These are phyloP conservation scores for Microplitis mediator DNA, from an alignment of 1,140 invertebrate species.

Conservation along the genomic window DNA sequence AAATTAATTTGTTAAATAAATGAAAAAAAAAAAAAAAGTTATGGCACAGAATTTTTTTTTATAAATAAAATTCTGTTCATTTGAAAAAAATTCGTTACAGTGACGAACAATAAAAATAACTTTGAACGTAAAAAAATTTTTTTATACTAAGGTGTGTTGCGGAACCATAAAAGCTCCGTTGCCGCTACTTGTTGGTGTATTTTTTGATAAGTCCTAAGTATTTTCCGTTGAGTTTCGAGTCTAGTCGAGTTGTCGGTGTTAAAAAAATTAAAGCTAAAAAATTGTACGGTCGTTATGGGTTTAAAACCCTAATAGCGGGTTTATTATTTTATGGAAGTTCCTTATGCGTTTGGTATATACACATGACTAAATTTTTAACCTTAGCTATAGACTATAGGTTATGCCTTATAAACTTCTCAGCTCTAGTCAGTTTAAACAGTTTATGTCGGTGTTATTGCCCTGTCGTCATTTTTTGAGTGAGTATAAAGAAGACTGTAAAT, in stretches of 20 bases:
- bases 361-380: conserved; percentile 27
- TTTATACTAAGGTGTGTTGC: background rate
- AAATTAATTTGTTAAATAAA: too few species aligned
- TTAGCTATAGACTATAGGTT: background rate
- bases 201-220: background rate
- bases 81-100: background rate
- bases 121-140: background rate
- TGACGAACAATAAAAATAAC: background rate
- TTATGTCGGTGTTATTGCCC: background rate
- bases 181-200: background rate
- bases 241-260: conserved; percentile 39
- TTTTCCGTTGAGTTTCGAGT: background rate
- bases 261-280: conserved; percentile 41
- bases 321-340: conserved; percentile 56
- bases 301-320: conserved; percentile 47
- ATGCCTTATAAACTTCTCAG: background rate
- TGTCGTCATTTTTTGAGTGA: background rate
- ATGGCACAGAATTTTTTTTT: too few species aligned
- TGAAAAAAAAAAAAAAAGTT: too few species aligned
- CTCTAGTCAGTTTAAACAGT: conserved; percentile 24
- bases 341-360: conserved; percentile 41
- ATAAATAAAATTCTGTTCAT: background rate
- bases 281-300: background rate
- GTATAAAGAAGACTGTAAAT: conserved; percentile 16
- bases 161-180: too few species aligned